Base-by-base conservation (phyloP, 2,888 invertebrate species). In the Anaspis maculata region DNA sequence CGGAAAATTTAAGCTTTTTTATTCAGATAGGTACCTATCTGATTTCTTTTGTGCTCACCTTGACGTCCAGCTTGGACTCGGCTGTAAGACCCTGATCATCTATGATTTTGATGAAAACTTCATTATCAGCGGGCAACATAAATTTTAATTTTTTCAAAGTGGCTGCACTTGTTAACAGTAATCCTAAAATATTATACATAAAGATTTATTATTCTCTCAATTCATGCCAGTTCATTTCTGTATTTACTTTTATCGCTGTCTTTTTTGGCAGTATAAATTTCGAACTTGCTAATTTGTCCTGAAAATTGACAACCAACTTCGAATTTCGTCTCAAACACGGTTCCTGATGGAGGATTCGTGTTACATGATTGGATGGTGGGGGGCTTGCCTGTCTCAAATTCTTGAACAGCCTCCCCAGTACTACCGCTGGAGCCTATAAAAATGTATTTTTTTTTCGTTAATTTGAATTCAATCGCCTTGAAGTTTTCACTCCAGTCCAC, bases 301-400 rank as follows among this genome's bases (percentile, higher is more conserved):
- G 28, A 23, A 13, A 13, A 28, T n/a, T 28, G 5, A 15, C 33
- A 33, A n/a, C 11, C 24, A n/a, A 33, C 16, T 13, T 21, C 28
- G 25, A 33, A 33, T 21, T 15, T 24, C 2, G 33, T 33, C 9
- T 23, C 13, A 3, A 33, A 9, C 6, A 24, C 28, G 5, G 9
- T 15, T 5, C 33, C 33, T 28, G 14, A 4, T 1, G 13, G 13
- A n/a, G 33, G 33, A 6, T 13, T 33, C 4, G 28, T 28, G 22
- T 24, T 6, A 10, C 33, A 33, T 3, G 15, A 27, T 3, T 33
- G 1, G n/a, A 33, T 28, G 22, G 27, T 33, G 23, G 24, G 13
- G 7, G 28, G 24, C 11, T 22, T 16, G 13, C 13, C 5, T 3
- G 10, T 15, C 5, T 9, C 4, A 5, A 23, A 3, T n/a, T 9